Evolutionary conservation across 2,797 vertebrate genomes (phyloP).

Genomic region (Sparus aurata): DNA sequence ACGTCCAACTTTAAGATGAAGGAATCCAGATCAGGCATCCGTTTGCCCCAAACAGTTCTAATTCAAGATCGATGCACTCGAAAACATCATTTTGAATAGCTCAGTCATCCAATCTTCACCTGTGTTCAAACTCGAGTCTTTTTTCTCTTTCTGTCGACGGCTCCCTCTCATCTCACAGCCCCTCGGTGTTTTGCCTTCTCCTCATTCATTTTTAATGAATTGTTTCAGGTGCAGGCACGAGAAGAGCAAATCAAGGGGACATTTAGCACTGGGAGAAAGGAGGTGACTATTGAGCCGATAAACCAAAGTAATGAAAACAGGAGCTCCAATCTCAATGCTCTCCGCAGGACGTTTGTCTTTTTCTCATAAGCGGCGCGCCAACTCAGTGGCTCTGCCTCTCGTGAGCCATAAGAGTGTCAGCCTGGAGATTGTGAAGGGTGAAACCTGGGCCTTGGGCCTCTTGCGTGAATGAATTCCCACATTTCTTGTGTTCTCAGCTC

Average conservation of each 20-base stretch:
- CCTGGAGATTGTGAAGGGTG: slow-evolving; percentile 66
- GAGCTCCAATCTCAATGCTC: slow-evolving; percentile 80
- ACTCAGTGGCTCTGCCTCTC: slow-evolving; percentile 69
- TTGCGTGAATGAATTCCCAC: slow-evolving; percentile 67
- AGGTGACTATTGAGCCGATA: slow-evolving; percentile 90
- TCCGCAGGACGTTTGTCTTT: slow-evolving; percentile 82
- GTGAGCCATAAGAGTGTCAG: slow-evolving; percentile 76
- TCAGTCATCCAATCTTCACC: slow-evolving; percentile 25
- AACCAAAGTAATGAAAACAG: slow-evolving; percentile 93
- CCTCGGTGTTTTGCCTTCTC: slow-evolving; percentile 64
- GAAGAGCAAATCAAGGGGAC: slow-evolving; percentile 80
- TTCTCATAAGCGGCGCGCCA: slow-evolving; percentile 78
- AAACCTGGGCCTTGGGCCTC: slow-evolving; percentile 61
- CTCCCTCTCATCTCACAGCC: slow-evolving; percentile 50
- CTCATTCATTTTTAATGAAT: slow-evolving; percentile 87
- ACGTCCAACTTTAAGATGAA: not conserved
- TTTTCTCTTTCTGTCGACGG: slow-evolving; percentile 20
- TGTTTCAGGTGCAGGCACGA: slow-evolving; percentile 78
- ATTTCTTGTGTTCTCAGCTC: slow-evolving; percentile 53
- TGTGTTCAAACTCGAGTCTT: slow-evolving; percentile 43
- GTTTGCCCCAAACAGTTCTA: not conserved
- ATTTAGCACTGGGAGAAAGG: slow-evolving; percentile 82
- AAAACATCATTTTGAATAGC: slow-evolving; percentile 10
- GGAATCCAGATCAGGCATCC: not conserved
- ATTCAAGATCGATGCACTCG: slow-evolving; percentile 1